Percentiles rank a stretch among this genome's conserved stretches.
Evolutionary conservation across 2,888 invertebrate genomes (phyloP).

Genomic region (Synergus laeviventris): DNA sequence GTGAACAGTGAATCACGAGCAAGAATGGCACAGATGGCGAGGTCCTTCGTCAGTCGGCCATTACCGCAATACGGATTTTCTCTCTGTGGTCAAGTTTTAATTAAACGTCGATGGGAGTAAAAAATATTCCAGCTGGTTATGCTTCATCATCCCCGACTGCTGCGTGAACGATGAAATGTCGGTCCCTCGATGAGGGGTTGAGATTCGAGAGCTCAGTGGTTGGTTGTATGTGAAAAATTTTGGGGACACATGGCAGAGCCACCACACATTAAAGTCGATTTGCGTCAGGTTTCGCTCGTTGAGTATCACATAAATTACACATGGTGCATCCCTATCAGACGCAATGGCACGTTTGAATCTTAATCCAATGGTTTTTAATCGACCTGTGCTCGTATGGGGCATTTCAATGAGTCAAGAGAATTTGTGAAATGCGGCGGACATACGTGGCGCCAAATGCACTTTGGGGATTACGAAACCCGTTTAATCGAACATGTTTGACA

Average conservation of each 20-base stretch:
- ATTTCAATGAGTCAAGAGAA: conserved; percentile 36
- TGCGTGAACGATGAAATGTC: conserved; percentile 47
- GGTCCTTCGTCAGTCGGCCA: conserved; percentile 44
- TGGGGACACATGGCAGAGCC: conserved; percentile 44
- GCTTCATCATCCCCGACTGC: conserved; percentile 56
- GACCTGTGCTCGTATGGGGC: not conserved
- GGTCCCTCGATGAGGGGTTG: conserved; percentile 28
- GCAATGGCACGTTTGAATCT: conserved; percentile 27
- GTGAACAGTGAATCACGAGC: conserved; percentile 22
- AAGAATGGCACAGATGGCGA: conserved; percentile 46
- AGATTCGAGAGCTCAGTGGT: conserved; percentile 1
- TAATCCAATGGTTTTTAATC: conserved; percentile 14
- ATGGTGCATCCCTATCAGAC: conserved; percentile 20
- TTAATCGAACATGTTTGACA: conserved; percentile 31
- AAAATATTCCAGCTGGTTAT: conserved; percentile 59
- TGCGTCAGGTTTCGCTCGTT: conserved; percentile 26
- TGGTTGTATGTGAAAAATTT: conserved; percentile 48
- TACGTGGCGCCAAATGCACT: conserved; percentile 35
- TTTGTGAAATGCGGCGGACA: not conserved
- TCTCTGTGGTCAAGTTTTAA: conserved; percentile 64
- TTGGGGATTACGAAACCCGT: conserved; percentile 20
- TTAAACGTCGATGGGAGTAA: conserved; percentile 67
- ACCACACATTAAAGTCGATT: conserved; percentile 50
- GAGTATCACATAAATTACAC: conserved; percentile 33
- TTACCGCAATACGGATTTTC: conserved; percentile 47